Evolutionary conservation across 2,888 invertebrate species (phyloP), one percentile per base, ranked within the genome.

Genomic region (Homarus gammarus): DNA sequence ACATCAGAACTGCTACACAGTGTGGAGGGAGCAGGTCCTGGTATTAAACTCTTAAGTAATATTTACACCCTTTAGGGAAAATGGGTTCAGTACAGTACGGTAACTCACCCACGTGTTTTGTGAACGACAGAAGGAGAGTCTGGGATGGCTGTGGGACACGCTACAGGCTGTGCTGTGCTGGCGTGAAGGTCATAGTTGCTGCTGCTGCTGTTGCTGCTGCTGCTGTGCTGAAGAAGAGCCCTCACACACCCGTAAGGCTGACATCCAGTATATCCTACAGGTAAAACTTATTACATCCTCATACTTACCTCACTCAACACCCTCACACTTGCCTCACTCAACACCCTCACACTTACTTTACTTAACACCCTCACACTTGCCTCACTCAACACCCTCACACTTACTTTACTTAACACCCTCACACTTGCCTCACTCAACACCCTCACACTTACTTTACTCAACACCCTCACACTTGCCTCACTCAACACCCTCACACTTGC

Each of bases 181-280:
- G 87, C 56, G 75, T 49, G 77, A 83, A 36, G 83, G 83, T 10
- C 83, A 83, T 31, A 44, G 77, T 36, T 86, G 83, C 68, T 88
- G 87, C 31, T 88, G 83, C 49, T 88, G 77, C 27, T 88, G 87
- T 38, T 88, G 77, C 27, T 88, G 87, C 49, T 87, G 87, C 44
- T 82, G 83, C 68, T 64, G 72, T 31, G 64, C 82, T 6, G 77
- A 83, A 3, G 83, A 88, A 8, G 73, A 73, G 18, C 27, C 77
- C 27, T 27, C 49, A n/a, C 73, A 82, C 75, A 75, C 87, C 27
- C 83, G 77, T 40, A 87, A 87, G 78, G 87, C 78, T 6, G 90
- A 90, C 40, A 90, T 90, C 38, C 87, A 90, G 56, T 90, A 90
- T 22, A 83, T 90, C 61, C 38, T 90, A 56, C 90, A 90, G 90